These are phyloP conservation scores for Eupleurogrammus muticus DNA, from an alignment of 2,797 vertebrate species.

Conservation along the genomic window DNA sequence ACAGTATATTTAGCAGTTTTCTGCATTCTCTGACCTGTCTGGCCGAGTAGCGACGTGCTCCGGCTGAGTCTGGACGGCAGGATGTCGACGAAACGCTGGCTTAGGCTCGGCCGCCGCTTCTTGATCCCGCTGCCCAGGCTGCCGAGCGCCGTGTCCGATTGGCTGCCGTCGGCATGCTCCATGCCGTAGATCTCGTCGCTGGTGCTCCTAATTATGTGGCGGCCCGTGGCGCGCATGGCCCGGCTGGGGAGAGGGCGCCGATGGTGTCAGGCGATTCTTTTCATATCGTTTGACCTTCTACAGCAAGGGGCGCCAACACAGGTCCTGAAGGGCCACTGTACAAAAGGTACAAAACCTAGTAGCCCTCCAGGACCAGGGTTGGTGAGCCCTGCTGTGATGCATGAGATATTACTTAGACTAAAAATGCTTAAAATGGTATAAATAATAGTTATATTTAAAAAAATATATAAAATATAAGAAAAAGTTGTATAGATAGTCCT, in stretches of 20 bases:
- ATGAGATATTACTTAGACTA: no score
- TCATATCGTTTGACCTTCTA: no score
- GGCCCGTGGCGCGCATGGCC: constrained; percentile 92
- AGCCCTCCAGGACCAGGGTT: no score
- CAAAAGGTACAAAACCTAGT: no score
- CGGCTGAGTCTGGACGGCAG: constrained; percentile 92
- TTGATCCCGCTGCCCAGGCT: constrained; percentile 91
- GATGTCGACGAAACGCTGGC: constrained; percentile 96
- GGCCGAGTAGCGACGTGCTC: constrained; percentile 97
- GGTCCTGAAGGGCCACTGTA: no score
- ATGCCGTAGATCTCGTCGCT: constrained; percentile 96
- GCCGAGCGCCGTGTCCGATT: constrained; percentile 97
- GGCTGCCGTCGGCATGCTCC: constrained; percentile 97
- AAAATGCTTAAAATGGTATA: no score
- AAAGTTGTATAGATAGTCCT: no score
- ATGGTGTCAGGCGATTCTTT: background rate
- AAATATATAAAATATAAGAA: no score
- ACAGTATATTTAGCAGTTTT: background rate
- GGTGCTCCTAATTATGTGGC: constrained; percentile 95
- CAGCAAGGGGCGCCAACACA: no score
- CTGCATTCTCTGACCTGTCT: constrained; percentile 87
- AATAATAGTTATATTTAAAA: no score
- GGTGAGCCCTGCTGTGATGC: no score
- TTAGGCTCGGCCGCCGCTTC: constrained; percentile 95
- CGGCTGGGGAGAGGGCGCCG: constrained; percentile 80